phyloP scores from a whole-genome alignment of 2,797 vertebrate species.

The Lacerta bilineata region DNA sequence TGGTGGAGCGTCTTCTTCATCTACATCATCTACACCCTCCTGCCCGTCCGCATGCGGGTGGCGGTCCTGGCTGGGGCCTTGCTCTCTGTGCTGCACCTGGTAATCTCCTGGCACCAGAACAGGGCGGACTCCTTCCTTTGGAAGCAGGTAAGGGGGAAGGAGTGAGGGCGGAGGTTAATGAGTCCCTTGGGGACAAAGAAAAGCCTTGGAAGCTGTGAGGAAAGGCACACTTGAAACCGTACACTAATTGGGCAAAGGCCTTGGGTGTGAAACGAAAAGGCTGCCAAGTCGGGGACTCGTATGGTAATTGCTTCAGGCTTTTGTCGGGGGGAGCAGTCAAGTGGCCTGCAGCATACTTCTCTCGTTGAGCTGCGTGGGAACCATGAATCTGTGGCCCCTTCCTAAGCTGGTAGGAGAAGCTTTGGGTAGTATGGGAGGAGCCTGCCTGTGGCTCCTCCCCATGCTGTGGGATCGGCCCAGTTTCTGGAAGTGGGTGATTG shows the following conservation, averaged over 20 bases:
- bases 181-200: background rate
- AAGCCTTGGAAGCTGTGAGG: too few species aligned
- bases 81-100: constrained; percentile 89
- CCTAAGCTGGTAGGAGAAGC: background rate
- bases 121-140: constrained; percentile 88
- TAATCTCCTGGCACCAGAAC: constrained; percentile 92
- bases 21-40: constrained; percentile 96
- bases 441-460: background rate
- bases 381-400: background rate
- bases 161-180: background rate
- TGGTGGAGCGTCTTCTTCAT: constrained; percentile 98
- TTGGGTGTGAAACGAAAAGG: background rate
- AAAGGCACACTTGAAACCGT: background rate
- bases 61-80: constrained; percentile 91
- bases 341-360: too few species aligned
- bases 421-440: background rate
- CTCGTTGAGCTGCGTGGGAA: background rate
- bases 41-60: constrained; percentile 94
- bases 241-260: background rate
- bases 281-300: too few species aligned
- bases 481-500: background rate
- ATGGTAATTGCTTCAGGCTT: background rate
- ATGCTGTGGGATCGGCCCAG: background rate
- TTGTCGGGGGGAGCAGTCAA: background rate
- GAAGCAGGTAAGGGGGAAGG: constrained; percentile 87